Evolutionary conservation across 2,797 vertebrate species (phyloP).

Genomic region (Capromys pilorides): DNA sequence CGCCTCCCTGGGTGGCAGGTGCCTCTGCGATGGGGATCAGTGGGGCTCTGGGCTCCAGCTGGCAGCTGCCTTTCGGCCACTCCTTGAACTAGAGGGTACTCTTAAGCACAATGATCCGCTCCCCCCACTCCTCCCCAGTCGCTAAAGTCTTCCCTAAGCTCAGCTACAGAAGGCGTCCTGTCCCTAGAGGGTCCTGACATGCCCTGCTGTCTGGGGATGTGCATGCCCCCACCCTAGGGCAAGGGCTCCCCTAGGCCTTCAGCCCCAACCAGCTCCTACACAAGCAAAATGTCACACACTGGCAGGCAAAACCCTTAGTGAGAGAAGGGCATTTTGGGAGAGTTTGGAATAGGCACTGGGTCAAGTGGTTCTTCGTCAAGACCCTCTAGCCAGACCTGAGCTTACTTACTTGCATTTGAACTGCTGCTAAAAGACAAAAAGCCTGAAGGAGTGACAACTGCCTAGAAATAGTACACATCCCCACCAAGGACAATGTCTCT

Average conservation of each 20-base stretch:
- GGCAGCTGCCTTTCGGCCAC: not conserved
- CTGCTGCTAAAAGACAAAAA: not conserved
- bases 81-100: not conserved
- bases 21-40: not conserved
- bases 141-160: not conserved
- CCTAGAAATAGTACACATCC: not conserved
- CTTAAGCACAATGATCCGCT: not conserved
- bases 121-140: not conserved
- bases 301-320: not conserved
- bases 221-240: too few species aligned
- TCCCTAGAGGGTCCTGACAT: not conserved
- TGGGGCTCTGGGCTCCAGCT: not conserved
- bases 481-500: not conserved
- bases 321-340: constrained; percentile 16
- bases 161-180: not conserved
- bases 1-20: not conserved
- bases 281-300: not conserved
- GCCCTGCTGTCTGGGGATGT: not conserved
- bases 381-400: not conserved
- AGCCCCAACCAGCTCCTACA: not conserved
- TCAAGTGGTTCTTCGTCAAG: not conserved
- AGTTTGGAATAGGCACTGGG: constrained; percentile 28
- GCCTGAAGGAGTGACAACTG: not conserved
- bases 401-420: not conserved
- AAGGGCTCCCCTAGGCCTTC: not conserved